Evolutionary conservation across 2,797 vertebrate genomes (phyloP), one percentile per base, ranked within the genome.

Genomic region (Acrossocheilus wenchowensis): DNA sequence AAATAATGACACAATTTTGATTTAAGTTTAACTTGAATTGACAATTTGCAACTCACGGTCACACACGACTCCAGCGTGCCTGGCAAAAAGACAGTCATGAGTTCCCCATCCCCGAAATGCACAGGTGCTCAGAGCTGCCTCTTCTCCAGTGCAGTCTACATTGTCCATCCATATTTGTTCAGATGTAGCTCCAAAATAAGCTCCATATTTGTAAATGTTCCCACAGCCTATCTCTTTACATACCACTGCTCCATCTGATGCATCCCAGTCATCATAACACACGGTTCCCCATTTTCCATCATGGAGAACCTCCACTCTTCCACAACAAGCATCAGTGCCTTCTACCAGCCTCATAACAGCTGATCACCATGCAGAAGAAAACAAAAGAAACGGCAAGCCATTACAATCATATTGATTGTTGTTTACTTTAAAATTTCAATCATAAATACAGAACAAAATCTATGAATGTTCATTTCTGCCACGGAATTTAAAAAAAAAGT

Each of bases 151-250:
- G 43, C 71, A 73, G 5, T n/a, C n/a, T 7, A 73, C 23, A 73
- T 81, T 26, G 50, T 36, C 26, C 52, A 80, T n/a, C 84, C 50
- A 86, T 19, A 81, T 62, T 26, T 14, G 8, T n/a, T 36, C 48
- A 6, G 50, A 26, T 23, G 77, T 71, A 17, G n/a, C 66, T 17
- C 84, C 84, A 50, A 86, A 64, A 50, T 73, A 11, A 6, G 77
- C 48, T 34, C 2, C 87, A 36, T 64, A 69, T 30, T 85, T 17
- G 30, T 30, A 30, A 88, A 90, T 91, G 85, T 85, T 3, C 73
- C 93, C 89, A 1, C 94, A 94, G 81, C 66, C 45, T 0, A 93
- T 87, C n/a, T 93, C 92, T 87, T 90, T 66, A 45, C 82, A 84
- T n/a, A 84, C 54, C 73, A 84, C 82, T 10, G 8, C 21, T 30